Conservation (phyloP, 2,888 invertebrate genomes). For the Andrena praecox region DNA sequence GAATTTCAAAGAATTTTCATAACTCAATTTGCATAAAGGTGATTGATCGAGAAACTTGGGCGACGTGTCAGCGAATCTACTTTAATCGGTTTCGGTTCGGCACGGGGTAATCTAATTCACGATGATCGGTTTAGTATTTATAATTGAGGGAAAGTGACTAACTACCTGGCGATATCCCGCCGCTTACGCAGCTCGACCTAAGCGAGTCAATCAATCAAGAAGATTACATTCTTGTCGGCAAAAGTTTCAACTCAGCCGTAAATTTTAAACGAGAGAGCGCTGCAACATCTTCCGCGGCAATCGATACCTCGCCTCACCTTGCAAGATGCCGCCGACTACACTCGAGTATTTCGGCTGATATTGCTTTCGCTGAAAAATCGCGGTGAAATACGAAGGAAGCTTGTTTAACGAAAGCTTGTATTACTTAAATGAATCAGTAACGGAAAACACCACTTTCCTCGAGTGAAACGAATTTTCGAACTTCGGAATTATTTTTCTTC, state of each 20-base stretch:
- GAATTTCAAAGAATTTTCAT: constrained; percentile 27
- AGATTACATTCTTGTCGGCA: constrained; percentile 66
- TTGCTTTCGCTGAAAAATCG: too few species aligned
- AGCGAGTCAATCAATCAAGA: constrained; percentile 69
- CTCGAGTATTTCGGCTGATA: neutral
- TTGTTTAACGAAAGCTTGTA: too few species aligned
- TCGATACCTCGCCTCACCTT: constrained; percentile 51
- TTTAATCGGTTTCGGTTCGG: constrained; percentile 49
- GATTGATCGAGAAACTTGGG: constrained; percentile 54
- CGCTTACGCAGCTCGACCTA: constrained; percentile 59
- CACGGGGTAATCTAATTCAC: constrained; percentile 42
- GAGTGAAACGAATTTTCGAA: too few species aligned
- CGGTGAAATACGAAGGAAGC: too few species aligned
- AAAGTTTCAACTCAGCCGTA: constrained; percentile 64
- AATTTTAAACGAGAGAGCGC: constrained; percentile 61
- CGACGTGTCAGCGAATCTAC: constrained; percentile 42
- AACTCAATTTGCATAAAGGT: constrained; percentile 24
- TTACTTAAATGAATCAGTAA: too few species aligned
- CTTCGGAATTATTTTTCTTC: too few species aligned
- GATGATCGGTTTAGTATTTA: constrained; percentile 62
- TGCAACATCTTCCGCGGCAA: constrained; percentile 48
- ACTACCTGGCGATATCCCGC: constrained; percentile 27
- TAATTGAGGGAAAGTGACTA: constrained; percentile 61
- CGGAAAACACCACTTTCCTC: too few species aligned
- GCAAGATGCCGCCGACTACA: neutral